Base-by-base conservation (phyloP, 2,797 vertebrate species). In the Meriones psammophilus region DNA sequence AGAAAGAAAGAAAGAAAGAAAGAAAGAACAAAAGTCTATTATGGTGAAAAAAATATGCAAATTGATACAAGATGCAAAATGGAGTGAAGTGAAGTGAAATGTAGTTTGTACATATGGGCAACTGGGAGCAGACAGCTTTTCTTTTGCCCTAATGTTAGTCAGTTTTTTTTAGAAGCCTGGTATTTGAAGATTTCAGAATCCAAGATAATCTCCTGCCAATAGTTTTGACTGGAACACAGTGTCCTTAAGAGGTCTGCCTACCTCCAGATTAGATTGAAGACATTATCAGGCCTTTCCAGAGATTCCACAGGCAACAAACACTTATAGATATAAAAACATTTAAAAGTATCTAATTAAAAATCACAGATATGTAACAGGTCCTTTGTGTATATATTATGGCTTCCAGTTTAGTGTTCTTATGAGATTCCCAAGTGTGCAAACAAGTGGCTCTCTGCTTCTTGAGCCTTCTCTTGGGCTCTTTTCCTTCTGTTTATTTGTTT, bases 121-220 rank as follows among this genome's bases (percentile, higher is more conserved):
- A 86, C 77, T 62, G 30, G 12, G 73, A 97, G 58, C 94, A 96
- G 88, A 92, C 92, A 64, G 76, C 66, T 68, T 94, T 58, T 58
- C 91, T 77, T 92, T 76, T 94, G 68, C 80, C 94, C 71, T 77
- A 68, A 92, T 24, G 80, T 36, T 88, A 60, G 46, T 36, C 66
- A 28, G 42, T 92, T 77, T 96, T 96, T 50, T 92, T 88, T 62
- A 91, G 79, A 96, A 81, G 26, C 14, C 39, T 97, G 74, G 3
- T 91, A 74, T 94, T 93, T 81, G 64, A 97, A 62, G 68, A 69
- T 78, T 62, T 91, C n/a, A 46, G 89, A 93, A 56, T 84, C 69
- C 76, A 89, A 91, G 69, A 87, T 77, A 88, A n/a, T 93, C 46
- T 94, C 36, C 69, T 94, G 88, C 86, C 93, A 95, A 78, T 92